phyloP scores from a whole-genome alignment of 2,888 invertebrate genomes.

The Chymomyza procnemis region DNA sequence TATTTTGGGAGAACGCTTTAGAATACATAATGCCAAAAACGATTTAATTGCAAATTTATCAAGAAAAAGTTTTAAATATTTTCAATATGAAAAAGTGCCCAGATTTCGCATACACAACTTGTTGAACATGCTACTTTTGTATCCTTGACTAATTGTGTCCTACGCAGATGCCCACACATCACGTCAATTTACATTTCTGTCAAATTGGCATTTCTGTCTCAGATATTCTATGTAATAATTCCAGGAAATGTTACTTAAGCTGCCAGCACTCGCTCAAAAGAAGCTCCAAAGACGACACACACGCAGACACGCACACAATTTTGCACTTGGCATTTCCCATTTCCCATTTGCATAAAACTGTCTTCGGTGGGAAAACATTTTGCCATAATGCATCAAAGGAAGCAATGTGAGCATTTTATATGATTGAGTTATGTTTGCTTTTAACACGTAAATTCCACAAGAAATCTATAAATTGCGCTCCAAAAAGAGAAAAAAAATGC shows the following conservation, averaged over 20 bases:
- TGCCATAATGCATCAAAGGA: slow-evolving; percentile 4
- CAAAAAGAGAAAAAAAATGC: slow-evolving; percentile 30
- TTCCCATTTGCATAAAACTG: slow-evolving; percentile 9
- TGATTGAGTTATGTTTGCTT: slow-evolving; percentile 57
- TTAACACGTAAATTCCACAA: slow-evolving; percentile 53
- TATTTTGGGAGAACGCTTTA: no score
- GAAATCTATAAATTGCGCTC: slow-evolving; percentile 42
- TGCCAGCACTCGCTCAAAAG: background rate
- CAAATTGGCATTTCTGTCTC: background rate
- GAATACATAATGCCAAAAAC: no score
- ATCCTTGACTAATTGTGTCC: no score
- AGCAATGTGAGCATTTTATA: slow-evolving; percentile 51
- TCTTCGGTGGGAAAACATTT: background rate
- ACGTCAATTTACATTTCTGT: no score
- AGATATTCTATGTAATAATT: background rate
- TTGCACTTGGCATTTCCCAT: background rate
- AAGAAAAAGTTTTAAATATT: no score
- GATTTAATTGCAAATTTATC: no score
- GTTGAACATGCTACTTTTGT: no score
- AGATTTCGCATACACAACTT: no score
- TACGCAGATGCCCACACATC: no score
- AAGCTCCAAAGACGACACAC: background rate
- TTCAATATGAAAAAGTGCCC: no score
- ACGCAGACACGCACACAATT: no score
- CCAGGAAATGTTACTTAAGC: background rate